Evolutionary conservation across 64 coral and sea anemone genomes (phyloP), one percentile per base, ranked within the genome.

Genomic region (Acropora yongei): DNA sequence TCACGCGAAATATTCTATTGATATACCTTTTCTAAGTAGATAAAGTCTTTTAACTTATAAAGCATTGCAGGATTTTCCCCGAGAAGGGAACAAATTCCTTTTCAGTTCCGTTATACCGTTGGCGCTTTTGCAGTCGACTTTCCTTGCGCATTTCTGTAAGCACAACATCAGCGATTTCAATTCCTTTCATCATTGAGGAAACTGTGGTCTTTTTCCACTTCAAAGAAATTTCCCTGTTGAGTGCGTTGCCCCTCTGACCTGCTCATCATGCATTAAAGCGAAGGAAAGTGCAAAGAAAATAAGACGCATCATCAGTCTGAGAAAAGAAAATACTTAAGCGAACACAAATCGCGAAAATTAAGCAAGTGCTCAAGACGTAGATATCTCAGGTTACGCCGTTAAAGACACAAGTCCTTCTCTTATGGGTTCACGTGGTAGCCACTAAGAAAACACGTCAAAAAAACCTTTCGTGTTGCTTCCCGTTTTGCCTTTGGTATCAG

Each of bases 21-120:
- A n/a, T n/a, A 5, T 44, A 82, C 80, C 80, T 82, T 82, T 44
- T 42, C 20, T 20, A 82, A 63, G 65, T 67, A 82, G 14, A 65
- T 17, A 42, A 40, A 82, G 4, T 40, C 40, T 16, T 82, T 40
- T 40, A 2, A 20, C 17, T 41, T 6, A 42, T 42, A 13, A 82
- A 65, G 10, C 80, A 6, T 1, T 3, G 13, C 80, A 16, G 55
- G 6, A n/a, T 44, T 30, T 57, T 82, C 14, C 39, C n/a, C 10
- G 14, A 8, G 51, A 45, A 82, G 80, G 3, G 5, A 82, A 65
- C 57, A 82, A 11, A 13, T 61, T 82, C 57, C 80, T 67, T 44
- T 6, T n/a, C n/a, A n/a, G n/a, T 6, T 57, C 14, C 16, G 11
- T 44, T 10, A 82, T 14, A 44, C 40, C 61, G n/a, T 43, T 63